A percentile compares a stretch with the other conserved stretches of the same genome.
Evolutionary conservation across 2,888 invertebrate species (phyloP).

Genomic region (Dione vanillae): DNA sequence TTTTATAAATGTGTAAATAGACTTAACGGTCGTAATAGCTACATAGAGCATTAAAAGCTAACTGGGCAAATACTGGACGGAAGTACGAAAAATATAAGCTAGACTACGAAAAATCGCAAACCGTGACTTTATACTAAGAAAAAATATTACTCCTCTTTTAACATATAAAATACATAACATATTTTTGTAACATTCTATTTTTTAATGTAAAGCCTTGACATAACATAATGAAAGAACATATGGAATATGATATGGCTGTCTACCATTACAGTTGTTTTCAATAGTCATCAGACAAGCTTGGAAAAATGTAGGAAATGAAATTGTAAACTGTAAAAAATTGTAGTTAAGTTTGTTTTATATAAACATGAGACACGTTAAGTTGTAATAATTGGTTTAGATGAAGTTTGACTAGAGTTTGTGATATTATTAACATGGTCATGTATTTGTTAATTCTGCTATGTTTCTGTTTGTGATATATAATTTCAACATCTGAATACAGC

Average conservation of each 20-base stretch:
- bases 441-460: no score
- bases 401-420: no score
- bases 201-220: background rate
- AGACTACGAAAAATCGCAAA: background rate
- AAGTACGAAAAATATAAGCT: conserved; percentile 10
- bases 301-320: no score
- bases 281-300: background rate
- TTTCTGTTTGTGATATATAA: no score
- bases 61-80: conserved; percentile 8
- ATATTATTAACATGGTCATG: no score
- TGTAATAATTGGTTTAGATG: no score
- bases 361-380: no score
- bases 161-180: conserved; percentile 3
- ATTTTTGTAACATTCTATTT: conserved; percentile 8
- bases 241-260: background rate
- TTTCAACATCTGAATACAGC: no score
- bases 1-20: conserved; percentile 15
- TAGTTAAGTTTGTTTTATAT: no score
- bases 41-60: conserved; percentile 16
- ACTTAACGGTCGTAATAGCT: conserved; percentile 16
- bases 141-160: no score
- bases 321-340: no score
- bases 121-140: background rate
- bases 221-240: no score
- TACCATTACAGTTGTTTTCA: background rate